phyloP scores from a whole-genome alignment of 2,113 vertebrate genomes.

The Drymodes brunneopygia region DNA sequence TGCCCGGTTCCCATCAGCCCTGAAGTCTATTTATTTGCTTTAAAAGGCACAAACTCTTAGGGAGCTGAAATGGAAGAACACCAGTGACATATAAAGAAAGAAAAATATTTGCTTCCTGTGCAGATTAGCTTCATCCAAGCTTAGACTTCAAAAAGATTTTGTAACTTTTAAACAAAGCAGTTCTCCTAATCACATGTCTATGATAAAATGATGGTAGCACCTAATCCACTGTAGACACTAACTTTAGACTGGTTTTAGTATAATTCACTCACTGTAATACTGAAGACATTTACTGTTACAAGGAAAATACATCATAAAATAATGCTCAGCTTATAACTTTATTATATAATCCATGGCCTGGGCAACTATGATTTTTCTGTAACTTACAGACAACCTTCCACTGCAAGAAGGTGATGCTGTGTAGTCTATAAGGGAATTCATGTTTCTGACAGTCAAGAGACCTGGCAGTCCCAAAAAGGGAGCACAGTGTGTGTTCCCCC shows the following conservation, averaged over 20 bases:
- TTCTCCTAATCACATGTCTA: background rate
- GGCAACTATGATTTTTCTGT: background rate
- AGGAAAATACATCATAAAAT: background rate
- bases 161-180: slow-evolving; percentile 11
- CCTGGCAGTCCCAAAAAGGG: background rate
- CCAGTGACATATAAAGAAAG: background rate
- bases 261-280: background rate
- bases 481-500: background rate
- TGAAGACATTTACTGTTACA: background rate
- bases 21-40: background rate
- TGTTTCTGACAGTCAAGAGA: background rate
- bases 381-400: background rate
- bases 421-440: background rate
- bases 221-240: background rate
- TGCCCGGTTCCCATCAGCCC: background rate
- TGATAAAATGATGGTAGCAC: background rate
- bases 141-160: slow-evolving; percentile 37
- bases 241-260: background rate
- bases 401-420: background rate
- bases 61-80: background rate
- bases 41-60: background rate
- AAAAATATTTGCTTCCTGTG: slow-evolving; percentile 10
- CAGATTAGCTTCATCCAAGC: slow-evolving; percentile 16
- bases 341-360: background rate
- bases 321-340: background rate